Evolutionary conservation across 2,113 vertebrate genomes (phyloP).

Genomic region (Hippopotamus amphibius): DNA sequence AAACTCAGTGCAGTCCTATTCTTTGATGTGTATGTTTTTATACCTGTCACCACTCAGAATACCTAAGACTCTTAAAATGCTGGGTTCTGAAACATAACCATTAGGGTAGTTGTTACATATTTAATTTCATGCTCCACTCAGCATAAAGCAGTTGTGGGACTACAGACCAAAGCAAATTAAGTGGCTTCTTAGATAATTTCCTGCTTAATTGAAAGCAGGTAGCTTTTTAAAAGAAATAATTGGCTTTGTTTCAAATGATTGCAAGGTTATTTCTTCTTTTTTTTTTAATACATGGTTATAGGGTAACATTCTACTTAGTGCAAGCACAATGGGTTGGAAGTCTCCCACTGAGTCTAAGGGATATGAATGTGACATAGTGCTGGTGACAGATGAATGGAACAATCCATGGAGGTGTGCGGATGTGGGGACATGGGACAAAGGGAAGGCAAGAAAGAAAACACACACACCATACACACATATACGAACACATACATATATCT

Average conservation of each 20-base stretch:
- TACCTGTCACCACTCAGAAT: conserved; percentile 80
- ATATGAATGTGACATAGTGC: not conserved
- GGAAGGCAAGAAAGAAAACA: not conserved
- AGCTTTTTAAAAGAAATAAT: conserved; percentile 90
- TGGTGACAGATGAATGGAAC: not conserved
- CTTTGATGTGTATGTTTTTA: conserved; percentile 78
- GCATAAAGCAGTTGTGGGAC: conserved; percentile 89
- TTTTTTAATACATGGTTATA: conserved; percentile 74
- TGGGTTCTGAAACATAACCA: conserved; percentile 84
- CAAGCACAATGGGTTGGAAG: not conserved
- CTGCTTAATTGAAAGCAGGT: conserved; percentile 92
- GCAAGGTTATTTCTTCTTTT: conserved; percentile 78
- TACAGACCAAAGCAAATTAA: conserved; percentile 90
- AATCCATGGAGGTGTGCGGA: not conserved
- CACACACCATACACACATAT: fast-evolving
- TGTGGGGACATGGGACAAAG: fast-evolving
- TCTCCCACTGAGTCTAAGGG: not conserved
- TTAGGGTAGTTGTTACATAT: conserved; percentile 89
- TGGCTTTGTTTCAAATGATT: conserved; percentile 88
- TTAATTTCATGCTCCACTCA: conserved; percentile 93
- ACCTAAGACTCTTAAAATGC: conserved; percentile 79
- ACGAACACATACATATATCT: not conserved
- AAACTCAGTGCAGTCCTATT: conserved; percentile 72
- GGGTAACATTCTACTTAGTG: conserved; percentile 78
- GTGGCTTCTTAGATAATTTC: conserved; percentile 90